Base-by-base conservation (phyloP, 1,140 invertebrate genomes). In the Temnothorax longispinosus region DNA sequence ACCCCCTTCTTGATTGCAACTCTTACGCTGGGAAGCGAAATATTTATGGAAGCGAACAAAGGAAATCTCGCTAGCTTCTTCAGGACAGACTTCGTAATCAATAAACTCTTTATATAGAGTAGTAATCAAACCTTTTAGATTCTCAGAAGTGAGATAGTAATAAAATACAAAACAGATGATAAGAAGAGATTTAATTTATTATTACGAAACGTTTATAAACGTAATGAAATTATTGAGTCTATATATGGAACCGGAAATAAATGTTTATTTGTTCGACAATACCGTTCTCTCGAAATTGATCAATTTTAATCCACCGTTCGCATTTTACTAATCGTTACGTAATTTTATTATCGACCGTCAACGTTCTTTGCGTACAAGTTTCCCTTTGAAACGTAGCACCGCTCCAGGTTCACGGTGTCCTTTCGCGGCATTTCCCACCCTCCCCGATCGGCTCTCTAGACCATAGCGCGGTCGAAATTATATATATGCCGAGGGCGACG, bases 391-490 rank as follows among this genome's bases (percentile, higher is more conserved):
- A 54, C 60, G 2, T 32, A 35, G 18, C n/a, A 71, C 21, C n/a
- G n/a, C 13, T 69, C 18, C 18, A n/a, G 8, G 38, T 71, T 67
- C 13, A 44, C 69, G 65, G 3, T 71, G 27, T 0, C 7, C 60
- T 47, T 65, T 64, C 21, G 15, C 58, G 13, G 2, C 47, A 56
- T 27, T 58, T 18, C 13, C 10, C 32, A 1, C 21, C 54, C 18
- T 38, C 6, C 64, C 18, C 5, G 60, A 88, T 69, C n/a, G 1
- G 15, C 50, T 65, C 21, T 52, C 52, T 65, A 65, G 41, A 87
- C 67, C 11, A 8, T 27, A 13, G 6, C 44, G 67, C 27, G 27
- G 67, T 87, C 88, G 56, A 89, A 89, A 86, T 58, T 81, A 32
- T 54, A 62, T 81, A 32, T 54, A 62, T 50, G 60, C 44, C 50